Percentiles rank a stretch among this genome's conserved stretches.
Conservation (phyloP, 1,140 invertebrate genomes). For the Rhysida immarginata region DNA sequence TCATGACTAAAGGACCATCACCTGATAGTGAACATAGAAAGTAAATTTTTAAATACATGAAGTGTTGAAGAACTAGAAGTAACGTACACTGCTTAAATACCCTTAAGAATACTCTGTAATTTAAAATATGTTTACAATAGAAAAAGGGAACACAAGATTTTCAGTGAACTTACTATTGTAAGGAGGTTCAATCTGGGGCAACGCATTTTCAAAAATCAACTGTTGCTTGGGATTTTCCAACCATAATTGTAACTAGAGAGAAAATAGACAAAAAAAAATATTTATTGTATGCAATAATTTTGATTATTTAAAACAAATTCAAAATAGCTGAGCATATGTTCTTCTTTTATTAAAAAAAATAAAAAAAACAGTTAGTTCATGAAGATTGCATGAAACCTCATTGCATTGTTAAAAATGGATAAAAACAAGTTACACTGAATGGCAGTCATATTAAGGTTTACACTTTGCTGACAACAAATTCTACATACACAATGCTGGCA, state of each 20-base stretch:
- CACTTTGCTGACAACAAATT: too few species aligned
- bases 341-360: conserved; percentile 11
- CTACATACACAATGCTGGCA: too few species aligned
- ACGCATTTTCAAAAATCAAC: conserved; percentile 60
- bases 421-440: too few species aligned
- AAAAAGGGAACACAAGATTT: too few species aligned
- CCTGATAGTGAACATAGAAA: too few species aligned
- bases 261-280: conserved; percentile 6
- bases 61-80: neutral
- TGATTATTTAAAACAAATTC: neutral
- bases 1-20: conserved; percentile 61
- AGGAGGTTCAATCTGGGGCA: conserved; percentile 70
- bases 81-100: neutral
- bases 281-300: too few species aligned
- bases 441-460: too few species aligned
- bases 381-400: too few species aligned
- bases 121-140: conserved; percentile 1
- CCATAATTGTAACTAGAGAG: conserved; percentile 78
- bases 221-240: conserved; percentile 90
- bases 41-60: too few species aligned
- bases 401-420: too few species aligned
- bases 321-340: neutral
- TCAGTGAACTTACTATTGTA: conserved; percentile 62
- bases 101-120: too few species aligned
- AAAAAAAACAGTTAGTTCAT: conserved; percentile 5